Conservation (phyloP, 1,140 invertebrate species). For the Drosophila rhopaloa region DNA sequence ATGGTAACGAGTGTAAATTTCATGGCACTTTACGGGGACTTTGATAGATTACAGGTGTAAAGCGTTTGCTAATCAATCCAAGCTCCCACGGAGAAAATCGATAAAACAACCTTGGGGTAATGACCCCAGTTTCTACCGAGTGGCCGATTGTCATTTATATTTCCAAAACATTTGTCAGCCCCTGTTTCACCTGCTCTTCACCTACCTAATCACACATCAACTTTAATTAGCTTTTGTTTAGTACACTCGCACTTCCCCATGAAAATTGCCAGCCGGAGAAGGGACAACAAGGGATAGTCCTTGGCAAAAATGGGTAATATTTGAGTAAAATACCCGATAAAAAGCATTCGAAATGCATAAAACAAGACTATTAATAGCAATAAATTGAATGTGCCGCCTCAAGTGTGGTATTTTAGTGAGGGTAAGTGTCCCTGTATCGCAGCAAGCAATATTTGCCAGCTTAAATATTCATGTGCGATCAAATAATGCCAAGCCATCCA, state of each 20-base stretch:
- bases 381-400: constrained; percentile 67
- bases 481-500: constrained; percentile 58
- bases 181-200: constrained; percentile 15
- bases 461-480: constrained; percentile 79
- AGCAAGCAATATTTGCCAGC: constrained; percentile 60
- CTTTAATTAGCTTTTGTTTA: constrained; percentile 51
- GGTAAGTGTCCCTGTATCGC: constrained; percentile 23
- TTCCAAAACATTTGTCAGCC: constrained; percentile 47
- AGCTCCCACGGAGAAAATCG: constrained; percentile 19
- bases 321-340: constrained; percentile 48
- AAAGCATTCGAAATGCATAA: constrained; percentile 67
- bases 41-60: constrained; percentile 48
- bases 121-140: constrained; percentile 4
- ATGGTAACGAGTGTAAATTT: constrained; percentile 46
- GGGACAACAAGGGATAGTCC: constrained; percentile 9
- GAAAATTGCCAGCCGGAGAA: constrained; percentile 25
- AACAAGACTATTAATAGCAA: constrained; percentile 69
- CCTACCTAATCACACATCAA: not conserved
- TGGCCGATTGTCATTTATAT: constrained; percentile 29
- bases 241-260: not conserved
- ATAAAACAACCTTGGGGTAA: constrained; percentile 4
- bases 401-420: constrained; percentile 18
- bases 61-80: constrained; percentile 35
- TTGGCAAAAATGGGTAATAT: constrained; percentile 49
- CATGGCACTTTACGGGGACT: constrained; percentile 22